phyloP scores from a whole-genome alignment of 2,113 vertebrate species.

The Cyprinus carpio region DNA sequence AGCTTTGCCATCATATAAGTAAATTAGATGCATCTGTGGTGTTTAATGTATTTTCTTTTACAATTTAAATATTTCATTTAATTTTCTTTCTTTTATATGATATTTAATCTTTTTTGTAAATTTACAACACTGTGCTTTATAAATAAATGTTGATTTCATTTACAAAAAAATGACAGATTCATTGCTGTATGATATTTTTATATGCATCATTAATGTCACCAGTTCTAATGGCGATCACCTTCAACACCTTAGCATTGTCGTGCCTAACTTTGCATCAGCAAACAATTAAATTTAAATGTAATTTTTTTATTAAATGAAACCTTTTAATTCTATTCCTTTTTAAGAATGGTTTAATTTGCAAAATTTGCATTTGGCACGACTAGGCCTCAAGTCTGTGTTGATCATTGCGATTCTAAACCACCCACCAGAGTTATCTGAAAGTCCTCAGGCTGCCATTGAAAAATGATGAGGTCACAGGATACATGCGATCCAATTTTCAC shows the following conservation, averaged over 20 bases:
- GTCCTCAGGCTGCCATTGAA: slow-evolving; percentile 1
- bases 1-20: no score
- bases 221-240: background rate
- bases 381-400: background rate
- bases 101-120: no score
- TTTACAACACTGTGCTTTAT: background rate
- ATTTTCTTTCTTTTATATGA: no score
- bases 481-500: background rate
- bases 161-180: background rate
- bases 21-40: no score
- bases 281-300: no score
- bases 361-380: background rate
- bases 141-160: background rate
- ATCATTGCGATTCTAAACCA: background rate
- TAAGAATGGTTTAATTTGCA: background rate
- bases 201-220: background rate
- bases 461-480: background rate
- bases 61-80: no score
- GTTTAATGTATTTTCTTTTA: no score
- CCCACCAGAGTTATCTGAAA: slow-evolving; percentile 10
- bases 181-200: background rate
- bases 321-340: no score
- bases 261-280: background rate
- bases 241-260: background rate
- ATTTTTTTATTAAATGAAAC: no score